A percentile compares a stretch with the other conserved stretches of the same genome.
phyloP scores from a whole-genome alignment of 2,797 vertebrate species.

The Champsocephalus esox region DNA sequence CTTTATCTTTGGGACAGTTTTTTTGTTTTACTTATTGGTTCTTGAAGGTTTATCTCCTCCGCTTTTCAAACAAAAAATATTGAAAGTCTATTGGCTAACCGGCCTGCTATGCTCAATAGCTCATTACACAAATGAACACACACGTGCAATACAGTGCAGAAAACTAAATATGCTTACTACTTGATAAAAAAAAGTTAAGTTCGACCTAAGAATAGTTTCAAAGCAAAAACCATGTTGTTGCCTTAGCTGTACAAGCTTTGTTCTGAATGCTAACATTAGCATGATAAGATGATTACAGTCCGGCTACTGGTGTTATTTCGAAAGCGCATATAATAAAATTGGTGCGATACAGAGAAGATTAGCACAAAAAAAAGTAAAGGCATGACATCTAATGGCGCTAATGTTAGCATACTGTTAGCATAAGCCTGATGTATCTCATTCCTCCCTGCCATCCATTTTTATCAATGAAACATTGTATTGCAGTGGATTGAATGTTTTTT shows the following conservation, averaged over 20 bases:
- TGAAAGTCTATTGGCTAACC: not conserved
- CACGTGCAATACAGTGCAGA: not conserved
- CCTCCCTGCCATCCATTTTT: not conserved
- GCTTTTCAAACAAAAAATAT: conserved; percentile 10
- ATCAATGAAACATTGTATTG: not conserved
- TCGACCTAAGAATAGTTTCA: not conserved
- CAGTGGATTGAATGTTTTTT: not conserved
- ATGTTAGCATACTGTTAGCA: not conserved
- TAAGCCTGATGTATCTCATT: not conserved
- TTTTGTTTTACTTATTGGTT: conserved; percentile 1
- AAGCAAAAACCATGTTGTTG: not conserved
- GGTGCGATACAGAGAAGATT: no score
- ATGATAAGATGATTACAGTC: not conserved
- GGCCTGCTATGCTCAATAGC: conserved; percentile 3
- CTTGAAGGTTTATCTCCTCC: conserved; percentile 7
- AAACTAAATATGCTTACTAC: not conserved
- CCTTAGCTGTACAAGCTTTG: not conserved
- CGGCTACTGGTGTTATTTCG: not conserved
- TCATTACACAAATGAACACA: not conserved
- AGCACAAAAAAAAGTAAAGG: no score
- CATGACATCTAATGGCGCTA: not conserved
- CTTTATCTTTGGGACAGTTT: conserved; percentile 4
- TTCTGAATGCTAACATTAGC: not conserved
- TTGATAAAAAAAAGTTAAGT: not conserved
- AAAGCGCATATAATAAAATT: no score